These are phyloP conservation scores for Microcebus ravelobensis DNA, from an alignment of 2,113 vertebrate species.

Conservation along the genomic window DNA sequence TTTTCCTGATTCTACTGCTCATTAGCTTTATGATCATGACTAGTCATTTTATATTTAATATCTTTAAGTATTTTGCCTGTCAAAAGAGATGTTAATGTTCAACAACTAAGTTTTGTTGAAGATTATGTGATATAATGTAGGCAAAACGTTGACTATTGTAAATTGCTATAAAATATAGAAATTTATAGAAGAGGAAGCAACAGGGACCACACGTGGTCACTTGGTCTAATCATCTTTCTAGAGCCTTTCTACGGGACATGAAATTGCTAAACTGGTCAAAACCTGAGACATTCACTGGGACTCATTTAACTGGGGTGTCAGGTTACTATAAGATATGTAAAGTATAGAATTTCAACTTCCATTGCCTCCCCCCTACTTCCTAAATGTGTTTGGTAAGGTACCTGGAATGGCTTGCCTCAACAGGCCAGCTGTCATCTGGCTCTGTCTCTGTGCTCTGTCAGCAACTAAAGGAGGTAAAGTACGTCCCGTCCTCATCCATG, in stretches of 20 bases:
- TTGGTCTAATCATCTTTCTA: neutral
- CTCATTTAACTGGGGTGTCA: neutral
- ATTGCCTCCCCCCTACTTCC: neutral
- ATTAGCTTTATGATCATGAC: neutral
- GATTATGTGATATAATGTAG: neutral
- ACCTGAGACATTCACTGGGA: neutral
- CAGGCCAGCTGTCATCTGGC: neutral
- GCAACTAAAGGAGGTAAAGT: neutral
- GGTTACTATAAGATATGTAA: neutral
- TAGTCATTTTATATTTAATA: conserved; percentile 21
- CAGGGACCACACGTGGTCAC: neutral
- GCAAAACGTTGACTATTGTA: neutral
- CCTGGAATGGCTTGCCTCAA: neutral
- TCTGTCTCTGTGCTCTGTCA: neutral
- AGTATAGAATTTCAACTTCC: neutral
- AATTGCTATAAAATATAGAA: neutral
- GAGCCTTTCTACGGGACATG: neutral
- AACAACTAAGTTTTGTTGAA: neutral
- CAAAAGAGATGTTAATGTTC: neutral
- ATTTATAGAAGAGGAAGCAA: neutral
- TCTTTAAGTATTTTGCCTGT: neutral
- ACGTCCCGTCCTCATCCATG: neutral
- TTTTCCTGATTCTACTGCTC: neutral
- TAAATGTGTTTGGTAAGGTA: neutral
- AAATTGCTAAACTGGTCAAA: neutral